Evolutionary conservation across 2,888 invertebrate genomes (phyloP).

Genomic region (Congeria kusceri): DNA sequence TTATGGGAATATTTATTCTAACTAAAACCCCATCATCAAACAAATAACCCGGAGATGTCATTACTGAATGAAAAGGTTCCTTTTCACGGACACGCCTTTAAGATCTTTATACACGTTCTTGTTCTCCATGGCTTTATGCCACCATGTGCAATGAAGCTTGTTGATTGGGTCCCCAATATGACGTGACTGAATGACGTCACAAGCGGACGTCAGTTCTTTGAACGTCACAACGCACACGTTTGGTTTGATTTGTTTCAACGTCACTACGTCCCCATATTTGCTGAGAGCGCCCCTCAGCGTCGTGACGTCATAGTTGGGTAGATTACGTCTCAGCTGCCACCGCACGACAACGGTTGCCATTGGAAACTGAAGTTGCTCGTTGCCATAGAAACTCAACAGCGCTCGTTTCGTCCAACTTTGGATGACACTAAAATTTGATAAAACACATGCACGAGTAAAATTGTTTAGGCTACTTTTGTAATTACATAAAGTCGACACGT

Average conservation of each 20-base stretch:
- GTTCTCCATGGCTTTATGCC: constrained; percentile 71
- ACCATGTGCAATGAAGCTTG: constrained; percentile 67
- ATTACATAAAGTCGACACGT: too few species aligned
- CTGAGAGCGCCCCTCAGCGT: constrained; percentile 48
- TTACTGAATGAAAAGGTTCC: constrained; percentile 22
- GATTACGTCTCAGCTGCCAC: constrained; percentile 63
- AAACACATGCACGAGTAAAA: neutral
- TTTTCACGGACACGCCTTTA: constrained; percentile 51
- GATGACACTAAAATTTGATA: constrained; percentile 27
- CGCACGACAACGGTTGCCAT: constrained; percentile 61
- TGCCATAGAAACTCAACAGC: constrained; percentile 44
- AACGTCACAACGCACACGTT: constrained; percentile 71
- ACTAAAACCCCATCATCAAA: too few species aligned
- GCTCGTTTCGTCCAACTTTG: constrained; percentile 54
- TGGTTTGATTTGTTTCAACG: constrained; percentile 57
- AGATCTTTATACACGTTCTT: constrained; percentile 51
- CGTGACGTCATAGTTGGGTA: constrained; percentile 54
- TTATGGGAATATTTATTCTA: too few species aligned
- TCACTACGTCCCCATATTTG: constrained; percentile 55
- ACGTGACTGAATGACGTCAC: constrained; percentile 61
- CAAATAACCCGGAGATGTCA: too few species aligned
- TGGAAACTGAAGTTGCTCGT: constrained; percentile 63
- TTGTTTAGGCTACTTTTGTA: too few species aligned
- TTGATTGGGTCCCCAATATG: constrained; percentile 60
- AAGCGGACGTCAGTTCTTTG: constrained; percentile 59